Conservation (phyloP, 2,113 vertebrate species). For the Grallaria varia region DNA sequence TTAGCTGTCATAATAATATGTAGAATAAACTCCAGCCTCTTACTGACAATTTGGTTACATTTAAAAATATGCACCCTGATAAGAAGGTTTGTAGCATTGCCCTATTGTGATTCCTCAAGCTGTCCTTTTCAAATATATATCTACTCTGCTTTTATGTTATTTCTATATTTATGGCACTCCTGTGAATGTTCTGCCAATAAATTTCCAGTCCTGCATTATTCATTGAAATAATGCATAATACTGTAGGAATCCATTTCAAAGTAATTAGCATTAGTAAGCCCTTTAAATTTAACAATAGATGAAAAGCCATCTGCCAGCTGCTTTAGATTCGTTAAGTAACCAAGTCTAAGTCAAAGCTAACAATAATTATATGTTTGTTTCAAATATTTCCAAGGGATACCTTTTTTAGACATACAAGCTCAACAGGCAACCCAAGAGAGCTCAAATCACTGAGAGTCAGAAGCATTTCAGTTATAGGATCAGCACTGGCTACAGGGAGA, state of each 20-base stretch:
- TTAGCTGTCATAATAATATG: neutral
- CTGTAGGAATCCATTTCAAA: slow-evolving; percentile 38
- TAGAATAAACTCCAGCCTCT: neutral
- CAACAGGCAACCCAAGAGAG: neutral
- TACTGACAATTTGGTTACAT: neutral
- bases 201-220: slow-evolving; percentile 58
- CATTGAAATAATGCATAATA: slow-evolving; percentile 58
- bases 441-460: neutral
- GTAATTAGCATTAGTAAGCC: slow-evolving; percentile 57
- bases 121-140: slow-evolving; percentile 53
- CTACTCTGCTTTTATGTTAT: slow-evolving; percentile 39
- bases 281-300: slow-evolving; percentile 56
- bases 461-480: neutral
- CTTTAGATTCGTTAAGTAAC: neutral
- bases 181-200: slow-evolving; percentile 43
- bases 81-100: neutral
- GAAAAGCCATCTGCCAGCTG: slow-evolving; percentile 41
- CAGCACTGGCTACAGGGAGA: neutral
- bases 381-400: neutral
- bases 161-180: slow-evolving; percentile 31
- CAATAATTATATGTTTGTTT: neutral
- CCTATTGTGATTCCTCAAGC: slow-evolving; percentile 7
- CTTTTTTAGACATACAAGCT: neutral
- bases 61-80: slow-evolving; percentile 11
- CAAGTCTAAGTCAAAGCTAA: neutral